Base-by-base conservation (phyloP, 1,140 invertebrate species). In the Drosophila arizonae region DNA sequence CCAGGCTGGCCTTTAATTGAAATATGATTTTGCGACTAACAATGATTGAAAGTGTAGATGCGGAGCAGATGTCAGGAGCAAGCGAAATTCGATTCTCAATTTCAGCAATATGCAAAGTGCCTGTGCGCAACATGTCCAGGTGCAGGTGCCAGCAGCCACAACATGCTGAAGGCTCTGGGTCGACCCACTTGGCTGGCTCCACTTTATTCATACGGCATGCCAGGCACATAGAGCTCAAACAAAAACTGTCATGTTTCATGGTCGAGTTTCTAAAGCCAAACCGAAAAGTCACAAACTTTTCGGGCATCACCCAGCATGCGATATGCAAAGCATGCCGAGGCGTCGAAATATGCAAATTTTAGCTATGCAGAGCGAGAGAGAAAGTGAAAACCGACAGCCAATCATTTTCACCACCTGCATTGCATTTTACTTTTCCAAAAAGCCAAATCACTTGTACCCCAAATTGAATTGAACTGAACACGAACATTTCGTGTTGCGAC, bases 1-100 rank as follows among this genome's bases (percentile, higher is more conserved):
- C 8, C 33, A 26, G 50, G 36, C 43, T 69, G 43, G 33, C 57
- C 77, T 76, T 72, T 86, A 86, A 86, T 87, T 86, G 82, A 87
- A 86, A 87, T 86, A 81, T 86, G 82, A 87, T 81, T 86, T 78
- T 78, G 17, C 60, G 56, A 52, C 70, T 56, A 45, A 67, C 70
- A 76, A 57, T 67, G 71, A 73, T 73, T 72, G 74, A 61, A 73
- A 72, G 61, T 45, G 39, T 50, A 72, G 58, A 33, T 64, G 52
- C 41, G 10, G 11, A 39, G 51, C 46, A 48, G 36, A 45, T 61
- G 66, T 36, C 66, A 62, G 9, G 46, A 30, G 24, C 36, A 41
- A 33, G 13, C 70, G 28, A 21, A 67, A 75, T 79, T 84, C 76
- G 76, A 81, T 84, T 80, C 72, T 68, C 50, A 61, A 41, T 65